Conservation (phyloP, 2,797 vertebrate genomes). For the Buceros bicornis region DNA sequence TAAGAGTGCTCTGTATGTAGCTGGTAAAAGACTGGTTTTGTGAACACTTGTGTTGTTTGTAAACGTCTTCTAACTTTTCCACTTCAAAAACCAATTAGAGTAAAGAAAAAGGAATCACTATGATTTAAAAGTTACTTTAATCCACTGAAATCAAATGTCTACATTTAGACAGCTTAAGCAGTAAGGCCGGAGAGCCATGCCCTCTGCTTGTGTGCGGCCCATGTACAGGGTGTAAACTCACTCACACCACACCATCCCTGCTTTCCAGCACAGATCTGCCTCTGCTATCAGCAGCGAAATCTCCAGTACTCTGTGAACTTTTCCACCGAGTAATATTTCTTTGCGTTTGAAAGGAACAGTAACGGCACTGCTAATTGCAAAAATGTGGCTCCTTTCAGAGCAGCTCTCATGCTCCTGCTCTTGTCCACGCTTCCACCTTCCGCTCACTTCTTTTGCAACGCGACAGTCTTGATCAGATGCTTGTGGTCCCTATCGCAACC, state of each 20-base stretch:
- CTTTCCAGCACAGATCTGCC: background rate
- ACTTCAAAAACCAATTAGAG: background rate
- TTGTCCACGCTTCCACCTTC: background rate
- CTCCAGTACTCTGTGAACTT: background rate
- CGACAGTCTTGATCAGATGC: background rate
- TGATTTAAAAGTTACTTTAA: background rate
- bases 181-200: background rate
- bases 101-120: background rate
- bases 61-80: background rate
- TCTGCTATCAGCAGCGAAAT: accelerated
- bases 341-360: background rate
- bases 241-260: background rate
- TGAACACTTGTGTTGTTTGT: background rate
- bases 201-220: background rate
- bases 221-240: background rate
- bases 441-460: accelerated
- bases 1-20: background rate
- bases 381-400: background rate
- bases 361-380: background rate
- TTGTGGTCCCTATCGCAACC: accelerated
- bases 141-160: background rate
- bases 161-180: background rate
- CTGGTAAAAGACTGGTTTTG: background rate
- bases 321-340: background rate
- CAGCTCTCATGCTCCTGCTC: background rate